Evolutionary conservation across 2,888 invertebrate species (phyloP).

Genomic region (Hyposoter didymator): DNA sequence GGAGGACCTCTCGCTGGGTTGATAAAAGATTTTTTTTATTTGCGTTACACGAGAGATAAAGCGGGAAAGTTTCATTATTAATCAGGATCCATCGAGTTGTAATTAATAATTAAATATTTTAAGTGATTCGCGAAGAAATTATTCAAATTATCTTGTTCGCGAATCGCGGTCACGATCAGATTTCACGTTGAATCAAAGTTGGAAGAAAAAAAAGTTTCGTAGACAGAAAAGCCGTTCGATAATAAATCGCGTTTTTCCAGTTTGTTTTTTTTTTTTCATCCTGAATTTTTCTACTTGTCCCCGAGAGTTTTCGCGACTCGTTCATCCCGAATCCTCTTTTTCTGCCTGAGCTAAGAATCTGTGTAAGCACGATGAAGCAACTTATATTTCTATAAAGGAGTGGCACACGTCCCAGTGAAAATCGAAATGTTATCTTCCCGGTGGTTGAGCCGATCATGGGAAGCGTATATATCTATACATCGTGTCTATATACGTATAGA

Average conservation of each 20-base stretch:
- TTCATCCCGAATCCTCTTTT: conserved; percentile 7
- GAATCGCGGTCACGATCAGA: neutral
- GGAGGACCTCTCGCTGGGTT: neutral
- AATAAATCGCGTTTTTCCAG: neutral
- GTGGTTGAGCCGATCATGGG: conserved; percentile 50
- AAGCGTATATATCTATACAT: conserved; percentile 39
- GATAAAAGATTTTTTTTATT: conserved; percentile 24
- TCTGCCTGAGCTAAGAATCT: conserved; percentile 26
- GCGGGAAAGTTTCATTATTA: neutral
- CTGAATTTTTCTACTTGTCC: neutral
- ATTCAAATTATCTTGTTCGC: neutral
- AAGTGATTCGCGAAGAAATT: neutral
- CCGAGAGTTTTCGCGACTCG: neutral
- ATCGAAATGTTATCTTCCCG: conserved; percentile 59
- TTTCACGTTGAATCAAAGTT: neutral
- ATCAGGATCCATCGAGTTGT: neutral
- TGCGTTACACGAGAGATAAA: neutral
- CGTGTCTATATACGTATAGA: neutral
- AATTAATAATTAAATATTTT: neutral
- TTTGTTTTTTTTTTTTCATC: neutral
- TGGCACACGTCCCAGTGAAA: conserved; percentile 36
- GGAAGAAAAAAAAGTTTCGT: neutral
- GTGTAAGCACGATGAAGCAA: conserved; percentile 27
- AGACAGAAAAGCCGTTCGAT: neutral
- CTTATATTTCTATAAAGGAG: conserved; percentile 31